Evolutionary conservation across 2,113 vertebrate genomes (phyloP).

Genomic region (Phyllopteryx taeniolatus): DNA sequence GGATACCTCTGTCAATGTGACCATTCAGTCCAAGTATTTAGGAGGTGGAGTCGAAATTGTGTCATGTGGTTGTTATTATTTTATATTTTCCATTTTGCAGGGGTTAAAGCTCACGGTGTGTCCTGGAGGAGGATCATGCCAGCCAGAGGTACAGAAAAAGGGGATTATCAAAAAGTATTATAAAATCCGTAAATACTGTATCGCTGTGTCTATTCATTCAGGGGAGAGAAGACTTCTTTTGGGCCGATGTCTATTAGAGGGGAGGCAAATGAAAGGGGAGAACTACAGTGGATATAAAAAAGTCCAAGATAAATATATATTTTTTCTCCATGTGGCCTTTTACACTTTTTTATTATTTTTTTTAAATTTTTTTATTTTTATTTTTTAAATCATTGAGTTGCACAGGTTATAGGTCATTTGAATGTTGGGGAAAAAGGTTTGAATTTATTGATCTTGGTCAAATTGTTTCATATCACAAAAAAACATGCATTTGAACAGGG

Average conservation of each 20-base stretch:
- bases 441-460: too few relatives aligned
- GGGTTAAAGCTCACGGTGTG: slow-evolving; percentile 61
- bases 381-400: too few relatives aligned
- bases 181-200: background rate
- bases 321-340: too few relatives aligned
- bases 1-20: background rate
- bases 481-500: too few relatives aligned
- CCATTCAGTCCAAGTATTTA: background rate
- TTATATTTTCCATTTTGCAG: slow-evolving; percentile 32
- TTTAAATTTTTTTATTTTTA: too few relatives aligned
- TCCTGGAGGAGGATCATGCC: slow-evolving; percentile 55
- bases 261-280: background rate
- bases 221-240: background rate
- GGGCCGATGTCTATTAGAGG: background rate
- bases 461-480: too few relatives aligned
- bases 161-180: background rate
- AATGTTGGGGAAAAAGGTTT: too few relatives aligned
- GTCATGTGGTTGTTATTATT: background rate
- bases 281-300: background rate
- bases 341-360: too few relatives aligned
- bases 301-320: too few relatives aligned
- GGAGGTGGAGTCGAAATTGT: background rate
- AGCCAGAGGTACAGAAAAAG: slow-evolving; percentile 47
- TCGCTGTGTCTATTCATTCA: background rate
- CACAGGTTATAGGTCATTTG: too few relatives aligned